These are phyloP conservation scores for Pagrus major DNA, from an alignment of 2,113 vertebrate genomes.

Conservation along the genomic window DNA sequence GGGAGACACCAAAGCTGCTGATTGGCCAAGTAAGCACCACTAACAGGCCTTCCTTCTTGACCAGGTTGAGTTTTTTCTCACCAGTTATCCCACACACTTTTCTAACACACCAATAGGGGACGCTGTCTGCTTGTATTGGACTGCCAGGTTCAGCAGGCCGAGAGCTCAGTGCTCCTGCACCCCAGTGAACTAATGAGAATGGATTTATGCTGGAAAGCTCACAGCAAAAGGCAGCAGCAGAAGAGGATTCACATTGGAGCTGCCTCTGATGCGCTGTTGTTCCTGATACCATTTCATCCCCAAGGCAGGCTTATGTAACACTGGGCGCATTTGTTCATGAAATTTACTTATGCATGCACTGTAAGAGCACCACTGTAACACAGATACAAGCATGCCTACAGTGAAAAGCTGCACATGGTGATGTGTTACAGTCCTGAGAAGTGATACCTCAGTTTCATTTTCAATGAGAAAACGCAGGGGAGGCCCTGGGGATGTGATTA, in stretches of 20 bases:
- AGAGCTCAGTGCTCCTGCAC: neutral
- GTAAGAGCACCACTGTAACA: neutral
- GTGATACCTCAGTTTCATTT: conserved; percentile 41
- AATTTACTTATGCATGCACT: conserved; percentile 10
- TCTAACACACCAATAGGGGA: conserved; percentile 50
- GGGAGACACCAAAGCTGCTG: conserved; percentile 23
- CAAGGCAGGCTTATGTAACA: conserved; percentile 47
- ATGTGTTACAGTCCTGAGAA: conserved; percentile 1
- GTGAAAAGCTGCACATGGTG: neutral
- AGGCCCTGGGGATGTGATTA: conserved; percentile 70
- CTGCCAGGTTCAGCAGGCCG: neutral
- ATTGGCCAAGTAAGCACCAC: conserved; percentile 61
- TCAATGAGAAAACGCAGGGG: conserved; percentile 35
- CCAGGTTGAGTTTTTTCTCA: neutral
- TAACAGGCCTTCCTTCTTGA: conserved; percentile 5
- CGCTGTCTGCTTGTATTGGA: conserved; percentile 30
- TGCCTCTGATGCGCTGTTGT: conserved; percentile 30
- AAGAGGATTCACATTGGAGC: conserved; percentile 26
- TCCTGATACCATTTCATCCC: conserved; percentile 49
- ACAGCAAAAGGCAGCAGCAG: conserved; percentile 39
- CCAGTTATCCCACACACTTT: neutral
- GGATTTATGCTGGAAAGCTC: conserved; percentile 43
- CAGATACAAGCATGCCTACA: neutral
- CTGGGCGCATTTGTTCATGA: conserved; percentile 28
- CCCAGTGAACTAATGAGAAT: conserved; percentile 13